phyloP scores from a whole-genome alignment of 2,797 vertebrate genomes.

The Masticophis lateralis region DNA sequence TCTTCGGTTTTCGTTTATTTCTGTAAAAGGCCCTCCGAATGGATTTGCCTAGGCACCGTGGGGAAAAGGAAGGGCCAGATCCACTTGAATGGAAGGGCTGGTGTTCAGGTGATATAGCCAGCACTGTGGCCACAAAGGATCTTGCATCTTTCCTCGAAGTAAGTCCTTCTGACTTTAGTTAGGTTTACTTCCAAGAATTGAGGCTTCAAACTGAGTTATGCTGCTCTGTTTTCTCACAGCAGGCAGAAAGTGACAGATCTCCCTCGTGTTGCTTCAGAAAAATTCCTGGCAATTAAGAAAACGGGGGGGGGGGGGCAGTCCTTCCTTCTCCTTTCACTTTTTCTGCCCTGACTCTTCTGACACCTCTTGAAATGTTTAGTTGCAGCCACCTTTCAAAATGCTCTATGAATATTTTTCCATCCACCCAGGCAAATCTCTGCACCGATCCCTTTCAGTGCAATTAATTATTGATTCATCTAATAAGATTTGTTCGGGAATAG shows the following conservation, averaged over 20 bases:
- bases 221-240: background rate
- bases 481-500: background rate
- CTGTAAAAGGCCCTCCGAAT: background rate
- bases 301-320: background rate
- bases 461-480: background rate
- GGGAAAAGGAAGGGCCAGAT: background rate
- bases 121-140: background rate
- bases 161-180: background rate
- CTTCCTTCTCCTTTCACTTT: background rate
- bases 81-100: background rate
- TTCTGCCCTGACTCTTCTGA: background rate
- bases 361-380: background rate
- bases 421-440: background rate
- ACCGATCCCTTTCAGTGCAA: background rate
- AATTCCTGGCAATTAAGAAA: background rate
- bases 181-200: background rate
- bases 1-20: background rate
- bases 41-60: background rate
- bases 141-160: background rate
- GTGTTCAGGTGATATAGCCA: background rate
- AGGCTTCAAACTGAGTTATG: background rate
- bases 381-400: background rate
- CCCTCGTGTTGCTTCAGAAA: background rate
- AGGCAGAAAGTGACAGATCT: too few species aligned
- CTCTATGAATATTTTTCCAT: background rate